Evolutionary conservation across 2,797 vertebrate genomes (phyloP).

Genomic region (Rhinogobio ventralis): DNA sequence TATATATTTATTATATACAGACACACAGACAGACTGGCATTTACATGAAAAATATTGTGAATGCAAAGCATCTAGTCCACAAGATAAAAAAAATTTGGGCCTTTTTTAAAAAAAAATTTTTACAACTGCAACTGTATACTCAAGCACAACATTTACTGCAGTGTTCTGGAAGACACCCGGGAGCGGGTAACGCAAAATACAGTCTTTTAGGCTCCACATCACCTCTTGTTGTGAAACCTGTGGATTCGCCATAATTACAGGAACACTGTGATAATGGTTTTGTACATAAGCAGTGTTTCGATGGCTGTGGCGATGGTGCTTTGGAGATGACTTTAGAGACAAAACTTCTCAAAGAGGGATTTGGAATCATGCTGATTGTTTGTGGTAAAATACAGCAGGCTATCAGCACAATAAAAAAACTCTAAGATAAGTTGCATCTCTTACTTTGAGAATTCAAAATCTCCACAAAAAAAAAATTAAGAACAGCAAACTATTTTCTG

Average conservation of each 20-base stretch:
- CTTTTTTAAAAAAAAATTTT: not conserved
- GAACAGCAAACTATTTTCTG: too few relatives aligned
- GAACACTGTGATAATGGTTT: not conserved
- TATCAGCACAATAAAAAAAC: not conserved
- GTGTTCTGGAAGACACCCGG: not conserved
- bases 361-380: not conserved
- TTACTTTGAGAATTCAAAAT: too few relatives aligned
- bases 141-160: not conserved
- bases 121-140: not conserved
- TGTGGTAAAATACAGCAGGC: not conserved
- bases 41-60: too few relatives aligned
- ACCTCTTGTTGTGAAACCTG: not conserved
- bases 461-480: too few relatives aligned
- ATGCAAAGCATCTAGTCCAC: too few relatives aligned
- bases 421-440: not conserved
- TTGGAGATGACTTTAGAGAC: not conserved
- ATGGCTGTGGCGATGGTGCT: not conserved
- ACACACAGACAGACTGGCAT: too few relatives aligned
- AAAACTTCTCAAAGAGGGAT: not conserved
- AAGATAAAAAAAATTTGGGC: not conserved
- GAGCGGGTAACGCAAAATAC: not conserved
- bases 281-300: not conserved
- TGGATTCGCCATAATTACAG: conserved; percentile 3
- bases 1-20: too few relatives aligned
- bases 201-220: not conserved